Evolutionary conservation across 1,140 invertebrate genomes (phyloP), one percentile per base, ranked within the genome.

Genomic region (Caerostris darwini): DNA sequence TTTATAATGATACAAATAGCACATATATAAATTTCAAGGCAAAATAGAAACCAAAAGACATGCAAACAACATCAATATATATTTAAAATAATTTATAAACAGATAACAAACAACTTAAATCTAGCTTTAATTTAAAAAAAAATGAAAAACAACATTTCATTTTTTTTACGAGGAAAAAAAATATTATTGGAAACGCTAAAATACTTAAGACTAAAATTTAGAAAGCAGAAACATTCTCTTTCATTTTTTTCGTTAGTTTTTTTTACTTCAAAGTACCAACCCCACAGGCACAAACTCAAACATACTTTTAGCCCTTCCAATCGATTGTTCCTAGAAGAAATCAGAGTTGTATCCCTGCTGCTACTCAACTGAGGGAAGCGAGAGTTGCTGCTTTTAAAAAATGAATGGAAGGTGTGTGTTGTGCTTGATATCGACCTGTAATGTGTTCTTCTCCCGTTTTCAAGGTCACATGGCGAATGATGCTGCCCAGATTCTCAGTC

Each of bases 391-490:
- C n/a, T 83, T 83, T 83, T 34, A 58, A 83, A 82, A 83, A 83
- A 57, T 83, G 4, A 83, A n/a, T 17, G n/a, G 56, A 83, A n/a
- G 82, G 82, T 83, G 82, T 83, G 82, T 83, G 82, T 83, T 57
- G 82, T 58, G 34, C 82, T 58, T 56, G 56, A 83, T 83, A 83
- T 83, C 82, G 82, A 83, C 82, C 82, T 83, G 54, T 17, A 3
- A 83, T 57, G n/a, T n/a, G 6, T 34, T 83, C 82, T 83, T 57
- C 82, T 34, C 4, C 7, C 19, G 14, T 58, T 34, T 57, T 83
- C 82, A 83, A 83, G 82, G 82, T 83, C 82, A 19, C 14, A 57
- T 3, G 56, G 17, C 17, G 61, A 77, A 0, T 4, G 8, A 53
- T 8, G 34, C 71, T 77, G 61, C 17, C 8, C 34, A 50, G 7